Evolutionary conservation across 2,113 vertebrate species (phyloP).

Genomic region (Etia nguti): DNA sequence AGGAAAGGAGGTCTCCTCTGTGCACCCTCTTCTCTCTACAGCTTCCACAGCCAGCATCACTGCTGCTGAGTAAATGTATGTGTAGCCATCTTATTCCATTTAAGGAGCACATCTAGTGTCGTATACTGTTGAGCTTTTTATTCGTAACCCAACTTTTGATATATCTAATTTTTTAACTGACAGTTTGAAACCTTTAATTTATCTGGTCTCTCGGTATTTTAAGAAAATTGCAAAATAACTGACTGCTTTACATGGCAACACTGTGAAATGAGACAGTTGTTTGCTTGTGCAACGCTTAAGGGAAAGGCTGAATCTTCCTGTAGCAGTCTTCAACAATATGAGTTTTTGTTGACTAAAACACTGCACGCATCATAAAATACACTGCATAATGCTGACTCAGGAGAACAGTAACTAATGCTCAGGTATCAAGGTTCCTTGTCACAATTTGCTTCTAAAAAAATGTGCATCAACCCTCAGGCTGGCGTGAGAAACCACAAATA

Average conservation of each 20-base stretch:
- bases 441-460: conserved; percentile 18
- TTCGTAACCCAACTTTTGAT: not conserved
- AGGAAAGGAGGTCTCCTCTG: not conserved
- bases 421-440: conserved; percentile 12
- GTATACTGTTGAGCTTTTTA: not conserved
- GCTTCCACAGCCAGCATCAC: not conserved
- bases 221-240: not conserved
- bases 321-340: not conserved
- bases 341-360: conserved; percentile 7
- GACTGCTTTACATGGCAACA: not conserved
- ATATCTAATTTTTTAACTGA: not conserved
- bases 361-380: not conserved
- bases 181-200: conserved; percentile 7
- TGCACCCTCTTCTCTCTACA: not conserved
- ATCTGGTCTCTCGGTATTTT: not conserved
- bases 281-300: not conserved
- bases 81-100: not conserved
- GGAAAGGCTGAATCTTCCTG: not conserved
- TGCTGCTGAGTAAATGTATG: not conserved
- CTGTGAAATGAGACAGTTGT: conserved; percentile 8
- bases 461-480: not conserved
- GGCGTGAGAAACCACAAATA: not conserved
- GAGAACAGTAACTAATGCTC: not conserved
- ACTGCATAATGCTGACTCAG: conserved; percentile 2
- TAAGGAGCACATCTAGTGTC: not conserved